phyloP scores from a whole-genome alignment of 2,888 invertebrate genomes.

The Megastigmus dorsalis region DNA sequence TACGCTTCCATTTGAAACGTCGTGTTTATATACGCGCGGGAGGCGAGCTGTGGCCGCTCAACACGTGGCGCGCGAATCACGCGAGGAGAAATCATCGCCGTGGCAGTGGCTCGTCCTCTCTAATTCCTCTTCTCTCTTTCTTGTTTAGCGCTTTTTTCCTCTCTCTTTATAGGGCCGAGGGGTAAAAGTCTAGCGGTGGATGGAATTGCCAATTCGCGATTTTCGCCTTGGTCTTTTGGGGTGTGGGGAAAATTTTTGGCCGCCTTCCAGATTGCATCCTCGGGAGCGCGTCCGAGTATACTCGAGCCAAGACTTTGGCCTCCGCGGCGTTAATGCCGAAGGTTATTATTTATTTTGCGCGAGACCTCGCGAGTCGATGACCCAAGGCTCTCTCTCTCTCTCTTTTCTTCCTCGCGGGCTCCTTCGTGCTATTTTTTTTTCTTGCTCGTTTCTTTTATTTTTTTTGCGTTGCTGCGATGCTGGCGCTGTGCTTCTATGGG shows the following conservation, averaged over 20 bases:
- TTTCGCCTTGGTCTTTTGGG: slow-evolving; percentile 15
- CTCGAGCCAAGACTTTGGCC: slow-evolving; percentile 11
- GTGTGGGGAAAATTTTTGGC: slow-evolving; percentile 23
- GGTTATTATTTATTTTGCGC: slow-evolving; percentile 37
- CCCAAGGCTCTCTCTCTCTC: too few species aligned
- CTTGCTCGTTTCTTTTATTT: not conserved
- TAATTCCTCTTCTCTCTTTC: not conserved
- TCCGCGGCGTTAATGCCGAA: slow-evolving; percentile 2
- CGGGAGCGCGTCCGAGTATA: too few species aligned
- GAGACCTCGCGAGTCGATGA: not conserved
- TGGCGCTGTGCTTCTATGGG: not conserved
- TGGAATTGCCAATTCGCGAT: slow-evolving; percentile 40
- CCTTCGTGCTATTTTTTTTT: not conserved
- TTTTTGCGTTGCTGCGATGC: too few species aligned
- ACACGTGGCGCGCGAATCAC: slow-evolving; percentile 14
- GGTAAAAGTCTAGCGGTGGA: slow-evolving; percentile 21
- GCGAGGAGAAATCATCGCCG: not conserved
- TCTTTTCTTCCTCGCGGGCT: not conserved
- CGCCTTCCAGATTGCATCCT: slow-evolving; percentile 24
- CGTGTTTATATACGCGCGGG: too few species aligned
- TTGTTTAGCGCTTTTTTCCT: not conserved
- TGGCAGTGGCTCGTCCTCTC: slow-evolving; percentile 1
- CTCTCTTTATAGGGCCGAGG: too few species aligned
- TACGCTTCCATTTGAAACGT: not conserved
- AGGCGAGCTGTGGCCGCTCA: too few species aligned